Evolutionary conservation across 2,888 invertebrate genomes (phyloP).

Genomic region (Griposia aprilina): DNA sequence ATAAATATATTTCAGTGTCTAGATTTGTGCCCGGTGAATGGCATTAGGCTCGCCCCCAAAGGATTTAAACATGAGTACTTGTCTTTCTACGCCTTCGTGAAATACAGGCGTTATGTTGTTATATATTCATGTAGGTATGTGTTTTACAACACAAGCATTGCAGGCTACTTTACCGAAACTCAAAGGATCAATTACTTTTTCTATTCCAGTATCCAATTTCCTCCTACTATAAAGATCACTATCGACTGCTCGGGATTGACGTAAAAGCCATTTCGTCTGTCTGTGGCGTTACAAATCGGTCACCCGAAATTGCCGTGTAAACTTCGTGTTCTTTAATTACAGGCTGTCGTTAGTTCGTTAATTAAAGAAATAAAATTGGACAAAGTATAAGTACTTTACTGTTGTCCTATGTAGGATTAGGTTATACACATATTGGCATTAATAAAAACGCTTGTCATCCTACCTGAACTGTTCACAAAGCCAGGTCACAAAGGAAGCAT

Average conservation of each 20-base stretch:
- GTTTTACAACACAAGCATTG: constrained; percentile 22
- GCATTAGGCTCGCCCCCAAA: background rate
- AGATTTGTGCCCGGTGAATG: background rate
- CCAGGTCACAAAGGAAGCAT: constrained; percentile 25
- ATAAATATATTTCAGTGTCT: background rate
- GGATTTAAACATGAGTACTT: background rate
- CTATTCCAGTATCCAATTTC: constrained; percentile 57
- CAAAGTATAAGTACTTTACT: background rate
- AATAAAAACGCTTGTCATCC: background rate
- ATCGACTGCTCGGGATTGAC: constrained; percentile 54
- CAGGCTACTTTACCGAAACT: constrained; percentile 44
- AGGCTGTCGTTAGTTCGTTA: constrained; percentile 33
- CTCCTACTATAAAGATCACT: constrained; percentile 57
- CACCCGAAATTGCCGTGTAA: constrained; percentile 47
- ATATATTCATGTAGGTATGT: background rate
- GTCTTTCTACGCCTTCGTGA: background rate
- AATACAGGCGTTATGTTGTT: background rate
- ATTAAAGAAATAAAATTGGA: constrained; percentile 4
- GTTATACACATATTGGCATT: background rate
- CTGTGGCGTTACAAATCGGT: constrained; percentile 45
- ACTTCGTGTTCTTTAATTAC: constrained; percentile 41
- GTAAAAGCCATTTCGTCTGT: constrained; percentile 45
- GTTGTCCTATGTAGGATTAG: background rate
- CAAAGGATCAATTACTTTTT: constrained; percentile 57
- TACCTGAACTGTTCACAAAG: constrained; percentile 25